Base-by-base conservation (phyloP, 2,797 vertebrate genomes). In the Takifugu ocellatus region DNA sequence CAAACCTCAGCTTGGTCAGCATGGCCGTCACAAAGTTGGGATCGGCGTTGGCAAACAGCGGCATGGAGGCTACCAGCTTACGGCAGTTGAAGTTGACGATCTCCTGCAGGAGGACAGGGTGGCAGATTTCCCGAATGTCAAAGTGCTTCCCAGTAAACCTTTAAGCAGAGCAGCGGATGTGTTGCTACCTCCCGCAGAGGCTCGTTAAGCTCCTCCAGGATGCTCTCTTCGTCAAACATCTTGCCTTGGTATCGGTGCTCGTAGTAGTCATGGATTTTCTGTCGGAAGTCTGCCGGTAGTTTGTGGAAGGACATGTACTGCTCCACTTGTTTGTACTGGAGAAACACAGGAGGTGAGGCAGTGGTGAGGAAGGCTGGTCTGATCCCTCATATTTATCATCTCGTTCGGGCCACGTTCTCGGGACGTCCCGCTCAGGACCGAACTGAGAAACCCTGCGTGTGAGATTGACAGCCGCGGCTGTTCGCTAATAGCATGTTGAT, bases 281-380 rank as follows among this genome's bases (percentile, higher is more conserved):
- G 97, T 7, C 97, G 92, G 87, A 98, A 96, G 81, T 99, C 96
- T 0, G 96, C 94, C 0, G 96, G 95, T 66, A 98, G 91, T 72
- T 98, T 98, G 90, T 99, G 96, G 89, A 99, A 99, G 64, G 96
- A 99, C 97, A 99, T 98, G 85, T 98, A 98, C 87, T 98, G 96
- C 79, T 98, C 97, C 83, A 98, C 96, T 85, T 98, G 96, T 82
- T 98, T 98, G 88, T 98, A 98, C 96, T 98, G 79, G 9, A 59
- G 54, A 61, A 26, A 2, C 5, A 3, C 26, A 21, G 11, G 50
- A 53, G 50, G 47, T 29, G 50, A 53, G 50, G 47, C 36, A 26
- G 44, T 14, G 26, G 45, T 43, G 45, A 50, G 56, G 25, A 36
- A 49, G 63, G 10, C 11, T 8, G 46, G 6, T 10, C 24, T 11